These are phyloP conservation scores for Lasioglossum lativentre DNA, from an alignment of 2,888 invertebrate genomes.

Conservation along the genomic window DNA sequence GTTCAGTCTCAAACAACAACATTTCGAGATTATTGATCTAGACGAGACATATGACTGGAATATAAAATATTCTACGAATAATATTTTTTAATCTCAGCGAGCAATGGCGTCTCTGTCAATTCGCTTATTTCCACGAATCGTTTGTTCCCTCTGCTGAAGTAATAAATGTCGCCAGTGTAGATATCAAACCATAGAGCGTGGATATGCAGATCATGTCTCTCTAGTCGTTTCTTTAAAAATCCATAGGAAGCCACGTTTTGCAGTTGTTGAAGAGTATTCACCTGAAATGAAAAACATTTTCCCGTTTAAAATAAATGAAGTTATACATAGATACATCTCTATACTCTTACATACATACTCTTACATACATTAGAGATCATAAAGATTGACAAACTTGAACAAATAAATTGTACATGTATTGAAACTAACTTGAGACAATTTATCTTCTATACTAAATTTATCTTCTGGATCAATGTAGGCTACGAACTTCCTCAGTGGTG, in stretches of 20 bases:
- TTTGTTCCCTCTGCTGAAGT: slow-evolving; percentile 95
- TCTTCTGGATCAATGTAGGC: slow-evolving; percentile 98
- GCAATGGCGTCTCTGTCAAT: slow-evolving; percentile 89
- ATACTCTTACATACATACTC: background rate
- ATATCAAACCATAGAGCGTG: slow-evolving; percentile 99
- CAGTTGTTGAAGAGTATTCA: slow-evolving; percentile 95
- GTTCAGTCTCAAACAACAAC: slow-evolving; percentile 43
- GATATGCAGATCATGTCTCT: slow-evolving; percentile 93
- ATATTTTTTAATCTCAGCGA: slow-evolving; percentile 91
- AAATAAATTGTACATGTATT: background rate
- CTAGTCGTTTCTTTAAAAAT: slow-evolving; percentile 93
- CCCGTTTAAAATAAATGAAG: background rate
- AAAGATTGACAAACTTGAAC: background rate
- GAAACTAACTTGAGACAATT: slow-evolving; percentile 93
- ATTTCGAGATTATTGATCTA: background rate
- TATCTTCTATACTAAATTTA: slow-evolving; percentile 94
- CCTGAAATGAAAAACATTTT: slow-evolving; percentile 85
- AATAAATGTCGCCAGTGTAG: slow-evolving; percentile 97
- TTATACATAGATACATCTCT: background rate
- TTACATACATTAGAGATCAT: background rate
- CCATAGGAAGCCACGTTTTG: slow-evolving; percentile 97
- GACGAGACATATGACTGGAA: slow-evolving; percentile 20
- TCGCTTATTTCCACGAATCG: slow-evolving; percentile 95
- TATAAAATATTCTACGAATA: slow-evolving; percentile 87
- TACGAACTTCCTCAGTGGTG: slow-evolving; percentile 93